These are phyloP conservation scores for Lasioglossum leucozonium DNA, from an alignment of 2,888 invertebrate genomes.

Conservation along the genomic window DNA sequence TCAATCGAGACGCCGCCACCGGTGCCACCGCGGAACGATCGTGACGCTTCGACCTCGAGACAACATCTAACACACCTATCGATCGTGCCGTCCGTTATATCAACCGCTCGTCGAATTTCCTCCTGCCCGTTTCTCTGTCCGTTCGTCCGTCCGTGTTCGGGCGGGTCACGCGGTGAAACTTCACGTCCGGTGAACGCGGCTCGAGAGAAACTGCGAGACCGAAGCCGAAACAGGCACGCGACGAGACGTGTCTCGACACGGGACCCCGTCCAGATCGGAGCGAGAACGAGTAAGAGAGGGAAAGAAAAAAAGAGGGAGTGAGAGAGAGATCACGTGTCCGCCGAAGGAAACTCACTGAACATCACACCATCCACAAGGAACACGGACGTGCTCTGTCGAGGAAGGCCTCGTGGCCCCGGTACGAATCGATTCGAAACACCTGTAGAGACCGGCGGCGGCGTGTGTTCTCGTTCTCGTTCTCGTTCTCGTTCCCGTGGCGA, in stretches of 20 bases:
- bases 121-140: background rate
- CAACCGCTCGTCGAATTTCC: slow-evolving; percentile 20
- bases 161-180: slow-evolving; percentile 28
- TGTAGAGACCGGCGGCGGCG: slow-evolving; percentile 58
- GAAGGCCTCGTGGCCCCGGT: slow-evolving; percentile 25
- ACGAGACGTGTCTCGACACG: slow-evolving; percentile 31
- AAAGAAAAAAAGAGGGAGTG: background rate
- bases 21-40: slow-evolving; percentile 15
- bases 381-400: slow-evolving; percentile 7
- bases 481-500: slow-evolving; percentile 41
- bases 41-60: slow-evolving; percentile 21
- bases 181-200: slow-evolving; percentile 38
- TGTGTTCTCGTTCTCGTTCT: slow-evolving; percentile 47
- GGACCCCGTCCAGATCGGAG: slow-evolving; percentile 6
- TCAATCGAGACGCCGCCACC: slow-evolving; percentile 14
- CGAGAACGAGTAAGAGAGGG: background rate
- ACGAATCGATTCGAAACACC: slow-evolving; percentile 63
- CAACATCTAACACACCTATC: slow-evolving; percentile 29
- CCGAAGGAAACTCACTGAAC: slow-evolving; percentile 56
- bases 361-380: slow-evolving; percentile 52
- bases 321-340: slow-evolving; percentile 54
- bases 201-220: slow-evolving; percentile 29
- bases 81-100: slow-evolving; percentile 21
- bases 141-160: background rate
- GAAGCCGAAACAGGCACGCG: slow-evolving; percentile 43